phyloP scores from a whole-genome alignment of 2,797 vertebrate genomes.

The Molossus molossus region DNA sequence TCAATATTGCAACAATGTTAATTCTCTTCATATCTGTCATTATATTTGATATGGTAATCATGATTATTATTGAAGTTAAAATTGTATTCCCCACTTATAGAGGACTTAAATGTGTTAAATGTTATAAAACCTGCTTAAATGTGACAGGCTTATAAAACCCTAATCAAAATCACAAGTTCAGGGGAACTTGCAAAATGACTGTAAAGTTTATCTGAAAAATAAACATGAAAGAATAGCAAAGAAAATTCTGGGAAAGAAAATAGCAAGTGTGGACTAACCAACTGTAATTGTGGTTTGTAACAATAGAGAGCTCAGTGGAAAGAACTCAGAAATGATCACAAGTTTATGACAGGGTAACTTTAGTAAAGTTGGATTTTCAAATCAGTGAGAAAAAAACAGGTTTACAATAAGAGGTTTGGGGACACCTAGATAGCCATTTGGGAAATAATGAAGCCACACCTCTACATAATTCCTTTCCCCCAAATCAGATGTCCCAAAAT shows the following conservation, averaged over 20 bases:
- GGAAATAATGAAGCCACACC: constrained; percentile 36
- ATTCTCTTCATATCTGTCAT: background rate
- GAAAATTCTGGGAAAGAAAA: constrained; percentile 81
- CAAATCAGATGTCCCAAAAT: constrained; percentile 19
- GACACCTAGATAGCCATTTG: constrained; percentile 9
- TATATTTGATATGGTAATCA: constrained; percentile 1
- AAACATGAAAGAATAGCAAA: constrained; percentile 78
- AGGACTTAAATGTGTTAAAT: constrained; percentile 19
- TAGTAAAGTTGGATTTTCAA: constrained; percentile 38
- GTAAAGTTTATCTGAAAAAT: constrained; percentile 79
- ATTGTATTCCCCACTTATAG: background rate
- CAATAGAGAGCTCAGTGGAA: constrained; percentile 73
- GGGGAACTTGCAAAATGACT: constrained; percentile 70
- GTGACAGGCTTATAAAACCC: background rate
- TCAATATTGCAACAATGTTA: background rate
- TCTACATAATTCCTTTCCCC: constrained; percentile 35
- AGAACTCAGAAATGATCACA: constrained; percentile 69
- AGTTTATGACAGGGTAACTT: constrained; percentile 65
- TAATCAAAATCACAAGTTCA: constrained; percentile 71
- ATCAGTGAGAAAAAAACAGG: background rate
- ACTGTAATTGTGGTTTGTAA: constrained; percentile 81
- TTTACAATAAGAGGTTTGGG: constrained; percentile 22
- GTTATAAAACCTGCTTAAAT: too few species aligned
- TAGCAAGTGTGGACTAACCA: constrained; percentile 70
- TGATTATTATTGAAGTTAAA: constrained; percentile 53